Percentiles rank a stretch among this genome's conserved stretches.
These are phyloP conservation scores for Phocides pigmalion DNA, from an alignment of 1,140 invertebrate genomes.

Conservation along the genomic window DNA sequence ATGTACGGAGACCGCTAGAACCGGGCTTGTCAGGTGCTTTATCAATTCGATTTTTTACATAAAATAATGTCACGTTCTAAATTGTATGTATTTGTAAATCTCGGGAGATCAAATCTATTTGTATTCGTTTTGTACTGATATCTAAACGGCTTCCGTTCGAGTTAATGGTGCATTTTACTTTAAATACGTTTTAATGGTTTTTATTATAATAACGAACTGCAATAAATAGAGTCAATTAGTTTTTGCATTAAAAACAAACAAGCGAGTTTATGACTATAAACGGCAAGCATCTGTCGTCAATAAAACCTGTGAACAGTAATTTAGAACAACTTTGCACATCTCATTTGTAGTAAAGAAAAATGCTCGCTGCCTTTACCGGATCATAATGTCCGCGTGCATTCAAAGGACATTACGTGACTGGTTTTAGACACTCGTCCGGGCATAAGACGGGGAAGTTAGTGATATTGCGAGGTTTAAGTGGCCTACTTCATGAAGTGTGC, in stretches of 20 bases:
- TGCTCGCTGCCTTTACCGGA: slow-evolving; percentile 19
- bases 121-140: slow-evolving; percentile 33
- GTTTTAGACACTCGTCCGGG: slow-evolving; percentile 27
- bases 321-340: slow-evolving; percentile 27
- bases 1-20: slow-evolving; percentile 10
- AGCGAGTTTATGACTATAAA: slow-evolving; percentile 8
- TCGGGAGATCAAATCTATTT: slow-evolving; percentile 20
- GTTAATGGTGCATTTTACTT: neutral
- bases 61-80: slow-evolving; percentile 15
- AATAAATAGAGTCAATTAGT: neutral
- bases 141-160: slow-evolving; percentile 22
- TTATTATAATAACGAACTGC: neutral
- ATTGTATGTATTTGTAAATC: slow-evolving; percentile 19
- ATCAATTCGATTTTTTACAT: slow-evolving; percentile 26
- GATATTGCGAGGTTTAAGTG: slow-evolving; percentile 44
- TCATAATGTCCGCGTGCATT: slow-evolving; percentile 23
- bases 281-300: slow-evolving; percentile 13
- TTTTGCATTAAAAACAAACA: slow-evolving; percentile 15
- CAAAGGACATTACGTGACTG: slow-evolving; percentile 30
- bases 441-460: slow-evolving; percentile 42
- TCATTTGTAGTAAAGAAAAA: slow-evolving; percentile 32
- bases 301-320: slow-evolving; percentile 29
- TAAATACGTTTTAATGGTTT: slow-evolving; percentile 15
- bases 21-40: slow-evolving; percentile 20
- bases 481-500: slow-evolving; percentile 40